Base-by-base conservation (phyloP, 2,113 vertebrate genomes). In the Thunnus thynnus region DNA sequence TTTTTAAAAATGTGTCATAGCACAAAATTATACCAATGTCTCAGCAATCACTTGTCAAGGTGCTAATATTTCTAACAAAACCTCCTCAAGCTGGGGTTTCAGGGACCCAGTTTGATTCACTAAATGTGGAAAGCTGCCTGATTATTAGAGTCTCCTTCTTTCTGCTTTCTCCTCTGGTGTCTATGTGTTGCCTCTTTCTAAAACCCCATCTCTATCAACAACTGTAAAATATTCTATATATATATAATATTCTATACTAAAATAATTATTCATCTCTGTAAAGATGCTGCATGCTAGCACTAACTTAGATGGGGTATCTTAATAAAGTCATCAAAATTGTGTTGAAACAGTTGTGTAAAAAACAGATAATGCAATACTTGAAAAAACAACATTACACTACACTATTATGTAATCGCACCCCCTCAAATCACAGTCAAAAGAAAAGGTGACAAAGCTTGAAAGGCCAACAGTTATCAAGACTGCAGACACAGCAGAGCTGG, bases 121-220 rank as follows among this genome's bases (percentile, higher is more conserved):
- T 41, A 73, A 20, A 63, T 73, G 65, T 60, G 58, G 20, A 44
- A 62, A 50, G 47, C 16, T 57, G 60, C 54, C 11, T 17, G n/a
- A 16, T 12, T 54, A 13, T 55, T 72, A 9, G 17, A 72, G 18
- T 17, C 16, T 44, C 66, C 18, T 22, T n/a, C 56, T 4, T 3
- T 63, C 50, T 22, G n/a, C 27, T 72, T n/a, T 55, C 52, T 11
- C 14, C 13, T 73, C 6, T 55, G 20, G 14, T 51, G 36, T 56
- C 5, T 36, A 1, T 63, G 9, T 18, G 55, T 27, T 69, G 55
- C 14, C 30, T 44, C 14, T 20, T 55, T 41, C 36, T 8, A 41
- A 41, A 36, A 36, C 32, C 3, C 5, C 3, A 1, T 78, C 58
- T 61, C 25, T 20, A n/a, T 13, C 5, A 54, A 46, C 52, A 72